phyloP scores from a whole-genome alignment of 2,888 invertebrate species.

The Philaethria dido region DNA sequence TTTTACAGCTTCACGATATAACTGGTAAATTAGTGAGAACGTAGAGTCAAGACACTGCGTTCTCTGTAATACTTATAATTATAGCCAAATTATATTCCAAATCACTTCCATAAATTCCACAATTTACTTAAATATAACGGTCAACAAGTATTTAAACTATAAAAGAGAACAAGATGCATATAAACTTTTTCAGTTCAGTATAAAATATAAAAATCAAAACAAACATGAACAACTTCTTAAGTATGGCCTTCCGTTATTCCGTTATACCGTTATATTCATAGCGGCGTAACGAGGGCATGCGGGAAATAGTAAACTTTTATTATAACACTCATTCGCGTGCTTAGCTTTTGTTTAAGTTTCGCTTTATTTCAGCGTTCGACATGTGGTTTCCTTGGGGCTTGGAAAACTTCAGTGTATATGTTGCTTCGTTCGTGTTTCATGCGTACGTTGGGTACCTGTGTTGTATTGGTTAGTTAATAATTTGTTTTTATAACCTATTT shows the following conservation, averaged over 20 bases:
- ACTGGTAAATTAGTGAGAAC: too few relatives aligned
- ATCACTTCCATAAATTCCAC: too few relatives aligned
- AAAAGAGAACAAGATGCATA: background rate
- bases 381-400: conserved; percentile 79
- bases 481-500: conserved; percentile 2
- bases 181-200: background rate
- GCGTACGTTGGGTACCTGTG: conserved; percentile 69
- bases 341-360: conserved; percentile 42
- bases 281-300: conserved; percentile 28
- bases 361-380: conserved; percentile 66
- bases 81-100: too few relatives aligned
- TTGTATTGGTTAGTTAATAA: conserved; percentile 61
- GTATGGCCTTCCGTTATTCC: conserved; percentile 23
- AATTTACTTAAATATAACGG: background rate
- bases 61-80: too few relatives aligned
- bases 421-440: conserved; percentile 65
- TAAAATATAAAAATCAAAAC: conserved; percentile 24
- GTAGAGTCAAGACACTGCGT: too few relatives aligned
- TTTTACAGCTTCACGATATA: too few relatives aligned
- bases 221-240: conserved; percentile 25
- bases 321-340: conserved; percentile 37
- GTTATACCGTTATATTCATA: conserved; percentile 22
- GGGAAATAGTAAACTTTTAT: conserved; percentile 38
- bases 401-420: conserved; percentile 61
- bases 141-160: background rate